Evolutionary conservation across 1,140 invertebrate species (phyloP), one percentile per base, ranked within the genome.

Genomic region (Agrypnia vestita): DNA sequence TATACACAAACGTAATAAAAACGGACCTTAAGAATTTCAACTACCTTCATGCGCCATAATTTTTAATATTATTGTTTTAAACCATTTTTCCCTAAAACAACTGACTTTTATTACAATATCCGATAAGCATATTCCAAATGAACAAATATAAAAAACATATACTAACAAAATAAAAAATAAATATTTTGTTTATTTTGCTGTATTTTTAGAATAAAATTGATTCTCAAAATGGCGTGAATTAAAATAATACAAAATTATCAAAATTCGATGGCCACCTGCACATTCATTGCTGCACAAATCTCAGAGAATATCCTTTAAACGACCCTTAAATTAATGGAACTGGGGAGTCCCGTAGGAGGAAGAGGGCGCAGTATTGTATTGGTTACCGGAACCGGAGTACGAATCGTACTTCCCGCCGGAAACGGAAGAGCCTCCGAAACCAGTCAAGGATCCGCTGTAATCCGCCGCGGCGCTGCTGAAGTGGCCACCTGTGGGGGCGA

Each of bases 331-430:
- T 88, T 85, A 91, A 74, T 90, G 89, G 84, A 90, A 91, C 47
- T 84, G 84, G 21, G 90, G 88, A 7, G 90, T 89, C 76, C 91
- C 91, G 71, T 92, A 92, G 0, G 86, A 85, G 0, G 89, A 85
- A n/a, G 88, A 85, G 4, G 89, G 86, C 75, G 81, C 55, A 10
- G 49, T 12, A 7, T 47, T 62, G 43, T n/a, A 62, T 10, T 83
- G 84, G 64, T 71, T 79, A 67, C 85, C 86, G 80, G 89, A 88
- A 4, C 84, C 84, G 25, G 25, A 35, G 84, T 86, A 85, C 12
- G 85, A 84, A 44, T 86, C 87, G 10, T 84, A 84, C 59, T 86
- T 86, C 12, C 76, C 80, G n/a, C 11, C 47, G 25, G 43, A 46
- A 67, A 85, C 86, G 80, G 89, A 89, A 84, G 86, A 86, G 77